Evolutionary conservation across 2,113 vertebrate genomes (phyloP).

Genomic region (Xenus cinereus): DNA sequence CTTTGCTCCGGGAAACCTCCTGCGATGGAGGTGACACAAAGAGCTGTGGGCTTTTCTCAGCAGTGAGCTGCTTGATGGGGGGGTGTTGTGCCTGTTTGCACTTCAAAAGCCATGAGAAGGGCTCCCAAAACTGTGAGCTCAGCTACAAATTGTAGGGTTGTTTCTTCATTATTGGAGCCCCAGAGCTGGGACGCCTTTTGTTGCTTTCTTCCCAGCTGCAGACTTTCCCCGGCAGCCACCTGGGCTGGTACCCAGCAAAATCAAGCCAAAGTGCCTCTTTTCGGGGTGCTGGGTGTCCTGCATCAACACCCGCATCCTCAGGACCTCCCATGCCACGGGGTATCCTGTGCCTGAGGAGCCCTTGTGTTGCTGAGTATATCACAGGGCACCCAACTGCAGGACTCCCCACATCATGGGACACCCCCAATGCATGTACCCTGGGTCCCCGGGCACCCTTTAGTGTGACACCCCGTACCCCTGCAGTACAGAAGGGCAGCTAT

Average conservation of each 20-base stretch:
- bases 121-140: background rate
- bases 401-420: background rate
- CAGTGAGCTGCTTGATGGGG: background rate
- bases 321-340: background rate
- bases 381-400: background rate
- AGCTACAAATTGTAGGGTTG: background rate
- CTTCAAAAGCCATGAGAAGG: background rate
- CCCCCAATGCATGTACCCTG: rapidly evolving
- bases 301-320: rapidly evolving
- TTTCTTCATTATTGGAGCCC: background rate
- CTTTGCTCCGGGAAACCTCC: background rate
- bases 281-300: background rate
- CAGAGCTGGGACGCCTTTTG: background rate
- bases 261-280: background rate
- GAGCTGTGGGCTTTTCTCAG: background rate
- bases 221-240: background rate
- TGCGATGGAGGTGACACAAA: background rate
- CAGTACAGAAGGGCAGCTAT: background rate
- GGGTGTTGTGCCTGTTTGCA: background rate
- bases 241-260: background rate
- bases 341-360: background rate
- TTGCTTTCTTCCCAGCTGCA: background rate
- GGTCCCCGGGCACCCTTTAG: background rate
- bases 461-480: background rate
- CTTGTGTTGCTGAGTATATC: background rate